Percentiles rank a stretch among this genome's conserved stretches.
Conservation (phyloP, 2,113 vertebrate genomes). For the Eptesicus fuscus region DNA sequence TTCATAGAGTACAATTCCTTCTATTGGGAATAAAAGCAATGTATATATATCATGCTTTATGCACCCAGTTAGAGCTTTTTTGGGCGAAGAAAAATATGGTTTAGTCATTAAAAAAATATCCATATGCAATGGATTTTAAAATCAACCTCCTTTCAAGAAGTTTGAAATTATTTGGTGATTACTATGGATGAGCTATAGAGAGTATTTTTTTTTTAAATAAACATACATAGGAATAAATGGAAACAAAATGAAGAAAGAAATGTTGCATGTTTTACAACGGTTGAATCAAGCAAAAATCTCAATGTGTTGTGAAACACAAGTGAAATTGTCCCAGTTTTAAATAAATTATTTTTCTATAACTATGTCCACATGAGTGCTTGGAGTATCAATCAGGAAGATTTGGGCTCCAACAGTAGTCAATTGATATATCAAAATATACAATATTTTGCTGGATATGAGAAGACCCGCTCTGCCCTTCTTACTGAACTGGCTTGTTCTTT, state of each 20-base stretch:
- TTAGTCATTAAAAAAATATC: slow-evolving; percentile 17
- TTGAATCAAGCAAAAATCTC: background rate
- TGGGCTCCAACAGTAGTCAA: background rate
- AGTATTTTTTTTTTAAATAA: background rate
- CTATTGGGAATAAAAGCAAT: background rate
- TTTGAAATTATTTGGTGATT: slow-evolving; percentile 51
- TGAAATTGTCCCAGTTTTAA: background rate
- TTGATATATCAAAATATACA: background rate
- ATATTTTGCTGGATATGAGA: background rate
- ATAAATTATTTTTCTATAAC: background rate
- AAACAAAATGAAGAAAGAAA: background rate
- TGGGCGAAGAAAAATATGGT: background rate
- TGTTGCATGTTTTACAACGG: background rate
- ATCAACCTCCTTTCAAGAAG: slow-evolving; percentile 1
- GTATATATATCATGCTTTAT: background rate
- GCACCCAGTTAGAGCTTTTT: background rate
- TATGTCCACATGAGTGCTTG: background rate
- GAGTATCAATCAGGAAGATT: background rate
- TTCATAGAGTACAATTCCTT: background rate
- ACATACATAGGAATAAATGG: background rate
- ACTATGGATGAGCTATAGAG: background rate
- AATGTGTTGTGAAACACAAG: background rate
- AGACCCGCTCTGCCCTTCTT: background rate
- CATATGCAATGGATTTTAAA: slow-evolving; percentile 15
- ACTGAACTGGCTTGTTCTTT: background rate